Conservation (phyloP, 2,113 vertebrate species). For the Calonectris borealis region DNA sequence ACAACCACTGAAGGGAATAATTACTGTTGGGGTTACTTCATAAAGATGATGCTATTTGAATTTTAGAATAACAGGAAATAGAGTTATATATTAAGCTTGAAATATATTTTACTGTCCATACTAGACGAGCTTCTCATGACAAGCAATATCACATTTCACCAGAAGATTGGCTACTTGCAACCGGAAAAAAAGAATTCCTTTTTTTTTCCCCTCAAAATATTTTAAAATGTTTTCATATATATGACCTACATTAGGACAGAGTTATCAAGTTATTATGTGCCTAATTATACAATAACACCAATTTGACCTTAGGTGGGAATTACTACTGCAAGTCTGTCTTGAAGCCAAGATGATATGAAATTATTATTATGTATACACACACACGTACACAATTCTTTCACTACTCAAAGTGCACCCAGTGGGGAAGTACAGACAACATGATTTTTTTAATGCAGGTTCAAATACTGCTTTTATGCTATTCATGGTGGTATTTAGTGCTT, state of each 20-base stretch:
- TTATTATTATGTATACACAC: background rate
- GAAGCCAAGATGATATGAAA: background rate
- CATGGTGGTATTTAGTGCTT: background rate
- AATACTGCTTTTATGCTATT: background rate
- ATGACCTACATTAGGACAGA: background rate
- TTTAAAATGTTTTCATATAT: background rate
- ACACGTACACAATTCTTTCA: background rate
- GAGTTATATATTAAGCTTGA: background rate
- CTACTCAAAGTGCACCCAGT: background rate
- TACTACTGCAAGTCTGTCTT: background rate
- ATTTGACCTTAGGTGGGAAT: background rate
- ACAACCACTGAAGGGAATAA: constrained; percentile 12
- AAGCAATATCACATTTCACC: background rate
- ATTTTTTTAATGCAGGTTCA: background rate
- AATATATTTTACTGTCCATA: background rate
- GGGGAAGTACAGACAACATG: background rate
- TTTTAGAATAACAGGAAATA: constrained; percentile 39
- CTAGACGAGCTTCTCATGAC: background rate
- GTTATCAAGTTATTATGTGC: background rate
- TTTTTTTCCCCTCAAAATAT: background rate
- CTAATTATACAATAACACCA: background rate
- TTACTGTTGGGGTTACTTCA: background rate
- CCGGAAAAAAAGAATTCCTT: background rate
- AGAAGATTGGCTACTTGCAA: background rate
- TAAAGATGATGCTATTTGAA: background rate